phyloP scores from a whole-genome alignment of 2,113 vertebrate species.

The Laticauda colubrina region DNA sequence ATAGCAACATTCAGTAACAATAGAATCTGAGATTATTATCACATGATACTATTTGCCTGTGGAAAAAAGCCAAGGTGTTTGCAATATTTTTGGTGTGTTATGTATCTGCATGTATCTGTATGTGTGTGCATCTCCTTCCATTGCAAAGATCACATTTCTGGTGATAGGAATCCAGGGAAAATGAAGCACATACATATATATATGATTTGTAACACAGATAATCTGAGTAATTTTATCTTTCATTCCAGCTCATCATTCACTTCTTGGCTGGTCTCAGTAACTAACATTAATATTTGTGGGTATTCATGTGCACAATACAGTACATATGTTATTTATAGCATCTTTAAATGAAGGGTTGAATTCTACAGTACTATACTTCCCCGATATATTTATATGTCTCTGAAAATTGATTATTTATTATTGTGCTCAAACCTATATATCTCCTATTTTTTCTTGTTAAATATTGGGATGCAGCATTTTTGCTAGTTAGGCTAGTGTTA shows the following conservation, averaged over 20 bases:
- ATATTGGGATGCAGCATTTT: not conserved
- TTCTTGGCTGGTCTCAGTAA: constrained; percentile 33
- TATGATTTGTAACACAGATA: constrained; percentile 2
- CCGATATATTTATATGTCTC: not conserved
- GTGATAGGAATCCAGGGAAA: not conserved
- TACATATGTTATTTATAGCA: constrained; percentile 54
- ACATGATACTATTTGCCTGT: not conserved
- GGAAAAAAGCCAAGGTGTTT: not conserved
- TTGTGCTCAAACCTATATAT: not conserved
- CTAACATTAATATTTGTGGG: constrained; percentile 25
- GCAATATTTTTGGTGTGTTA: not conserved
- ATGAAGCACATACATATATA: not conserved
- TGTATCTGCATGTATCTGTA: not conserved
- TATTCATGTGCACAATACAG: constrained; percentile 46
- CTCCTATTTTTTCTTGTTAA: not conserved
- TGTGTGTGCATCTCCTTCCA: not conserved
- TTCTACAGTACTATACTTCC: not conserved
- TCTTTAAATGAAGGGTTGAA: constrained; percentile 10
- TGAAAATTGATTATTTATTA: not conserved
- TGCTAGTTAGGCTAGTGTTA: not conserved
- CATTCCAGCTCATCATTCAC: constrained; percentile 31
- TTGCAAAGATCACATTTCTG: not conserved
- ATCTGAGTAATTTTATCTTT: constrained; percentile 43
- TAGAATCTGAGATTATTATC: not conserved
- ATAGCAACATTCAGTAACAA: not conserved